Base-by-base conservation (phyloP, 2,797 vertebrate species). In the Chaetodon trifasciatus region DNA sequence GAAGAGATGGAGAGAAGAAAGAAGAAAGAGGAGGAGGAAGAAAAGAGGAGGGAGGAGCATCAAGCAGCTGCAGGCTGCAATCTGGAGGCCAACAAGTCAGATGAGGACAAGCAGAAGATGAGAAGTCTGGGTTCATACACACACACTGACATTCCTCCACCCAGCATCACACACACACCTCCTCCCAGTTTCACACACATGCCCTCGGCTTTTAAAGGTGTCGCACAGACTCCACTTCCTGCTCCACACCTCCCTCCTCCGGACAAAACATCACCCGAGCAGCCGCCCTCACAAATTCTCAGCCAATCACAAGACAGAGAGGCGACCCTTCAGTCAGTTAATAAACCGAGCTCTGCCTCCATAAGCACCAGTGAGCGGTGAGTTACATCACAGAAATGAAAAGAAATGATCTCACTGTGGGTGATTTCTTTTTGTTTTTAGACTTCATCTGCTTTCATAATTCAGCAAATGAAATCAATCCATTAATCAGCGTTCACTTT, bases 81-180 rank as follows among this genome's bases (percentile, higher is more conserved):
- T 49, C 61, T 50, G 70, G 88, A 89, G 62, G 81, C 65, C 39
- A 95, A 95, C 90, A 89, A 74, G 68, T 93, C 94, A 52, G 94
- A 95, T 8, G 94, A 95, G 79, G 94, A 94, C 78, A 96, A 94
- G 77, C 86, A 91, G 81, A 92, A 86, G 66, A 90, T 94, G 89
- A 94, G 74, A 78, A 79, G 64, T 40, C 19, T 81, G 57, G 50
- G 53, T 46, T 74, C 71, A 35, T 39, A 32, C 40, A 50, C 62
- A 9, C 66, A 55, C 11, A 6, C 58, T 2, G 1, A 46, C 35
- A 1, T 64, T 23, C 42, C 62, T 32, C 28, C 28, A 32, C 28
- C 28, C 28, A 32, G 28, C 28, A 32, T 32, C 28, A 32, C 28
- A 4, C 28, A 32, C 28, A 32, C 28, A 32, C 28, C 28, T 58